phyloP scores from a whole-genome alignment of 2,888 invertebrate species.

The Dinocampus coccinellae region DNA sequence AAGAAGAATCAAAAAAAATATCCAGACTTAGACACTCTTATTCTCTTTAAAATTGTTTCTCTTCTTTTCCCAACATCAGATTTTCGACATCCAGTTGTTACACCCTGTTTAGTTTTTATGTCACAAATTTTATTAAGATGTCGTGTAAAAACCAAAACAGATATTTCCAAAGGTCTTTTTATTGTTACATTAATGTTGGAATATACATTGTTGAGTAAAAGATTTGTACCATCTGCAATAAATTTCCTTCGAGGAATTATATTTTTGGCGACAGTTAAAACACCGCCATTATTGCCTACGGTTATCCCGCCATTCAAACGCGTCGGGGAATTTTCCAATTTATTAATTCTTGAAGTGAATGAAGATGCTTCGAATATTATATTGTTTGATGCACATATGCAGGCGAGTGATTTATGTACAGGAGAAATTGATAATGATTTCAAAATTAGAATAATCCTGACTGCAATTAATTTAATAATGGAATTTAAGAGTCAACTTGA shows the following conservation, averaged over 20 bases:
- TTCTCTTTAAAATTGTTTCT: conserved; percentile 86
- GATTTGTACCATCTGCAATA: conserved; percentile 84
- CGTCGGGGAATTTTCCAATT: conserved; percentile 71
- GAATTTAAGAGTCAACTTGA: conserved; percentile 70
- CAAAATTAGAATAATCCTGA: conserved; percentile 75
- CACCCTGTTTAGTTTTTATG: conserved; percentile 79
- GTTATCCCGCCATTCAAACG: conserved; percentile 79
- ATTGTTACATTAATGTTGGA: conserved; percentile 81
- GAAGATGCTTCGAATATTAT: conserved; percentile 63
- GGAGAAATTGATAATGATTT: conserved; percentile 74
- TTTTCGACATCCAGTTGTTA: conserved; percentile 86
- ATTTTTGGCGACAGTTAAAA: conserved; percentile 78
- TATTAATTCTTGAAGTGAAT: conserved; percentile 74
- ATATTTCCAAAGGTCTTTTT: conserved; percentile 84
- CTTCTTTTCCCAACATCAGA: conserved; percentile 90
- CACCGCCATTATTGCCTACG: conserved; percentile 73
- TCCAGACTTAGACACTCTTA: conserved; percentile 78
- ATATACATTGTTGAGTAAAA: conserved; percentile 83
- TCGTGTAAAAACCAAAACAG: conserved; percentile 75
- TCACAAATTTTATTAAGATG: conserved; percentile 81
- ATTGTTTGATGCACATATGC: conserved; percentile 68
- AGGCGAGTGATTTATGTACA: conserved; percentile 72
- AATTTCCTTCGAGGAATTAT: conserved; percentile 85
- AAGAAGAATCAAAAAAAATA: conserved; percentile 73
- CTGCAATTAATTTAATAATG: conserved; percentile 72